Conservation (phyloP, 1,140 invertebrate genomes). For the Glomeris maerens region DNA sequence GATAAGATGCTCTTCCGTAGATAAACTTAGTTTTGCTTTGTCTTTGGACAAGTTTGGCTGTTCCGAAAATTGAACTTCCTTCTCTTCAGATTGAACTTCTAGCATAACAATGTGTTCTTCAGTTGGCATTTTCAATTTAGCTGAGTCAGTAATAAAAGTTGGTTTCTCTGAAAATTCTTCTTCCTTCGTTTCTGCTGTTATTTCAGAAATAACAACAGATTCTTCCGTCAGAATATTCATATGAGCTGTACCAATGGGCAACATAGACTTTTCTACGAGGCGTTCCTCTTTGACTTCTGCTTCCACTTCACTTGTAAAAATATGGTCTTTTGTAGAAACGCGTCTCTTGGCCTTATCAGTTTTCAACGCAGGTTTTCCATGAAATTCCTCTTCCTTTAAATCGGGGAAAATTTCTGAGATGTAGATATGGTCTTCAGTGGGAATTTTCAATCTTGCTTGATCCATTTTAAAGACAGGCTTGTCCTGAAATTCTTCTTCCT, state of each 20-base stretch:
- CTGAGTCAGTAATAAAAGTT: too few relatives aligned
- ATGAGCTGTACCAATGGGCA: neutral
- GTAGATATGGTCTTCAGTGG: neutral
- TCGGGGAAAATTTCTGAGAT: slow-evolving; percentile 3
- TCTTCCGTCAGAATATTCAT: slow-evolving; percentile 17
- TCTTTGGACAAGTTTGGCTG: too few relatives aligned
- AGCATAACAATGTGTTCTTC: too few relatives aligned
- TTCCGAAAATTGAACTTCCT: too few relatives aligned
- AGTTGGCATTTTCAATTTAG: too few relatives aligned
- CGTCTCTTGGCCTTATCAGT: slow-evolving; percentile 26
- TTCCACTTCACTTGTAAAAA: slow-evolving; percentile 13
- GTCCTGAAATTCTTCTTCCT: slow-evolving; percentile 26
- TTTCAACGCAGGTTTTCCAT: slow-evolving; percentile 22
- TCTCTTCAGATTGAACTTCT: too few relatives aligned
- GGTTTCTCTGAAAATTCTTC: too few relatives aligned
- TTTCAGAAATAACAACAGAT: slow-evolving; percentile 34
- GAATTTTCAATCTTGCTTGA: too few relatives aligned
- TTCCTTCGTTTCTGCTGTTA: slow-evolving; percentile 34
- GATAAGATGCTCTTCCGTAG: neutral
- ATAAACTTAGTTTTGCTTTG: too few relatives aligned
- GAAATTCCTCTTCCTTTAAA: slow-evolving; percentile 23
- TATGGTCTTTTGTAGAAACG: slow-evolving; percentile 12
- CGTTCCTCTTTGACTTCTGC: slow-evolving; percentile 5
- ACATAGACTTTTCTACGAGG: slow-evolving; percentile 21
- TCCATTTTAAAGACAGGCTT: neutral